Conservation (phyloP, 2,888 invertebrate genomes). For the Caenorhabditis auriculariae region DNA sequence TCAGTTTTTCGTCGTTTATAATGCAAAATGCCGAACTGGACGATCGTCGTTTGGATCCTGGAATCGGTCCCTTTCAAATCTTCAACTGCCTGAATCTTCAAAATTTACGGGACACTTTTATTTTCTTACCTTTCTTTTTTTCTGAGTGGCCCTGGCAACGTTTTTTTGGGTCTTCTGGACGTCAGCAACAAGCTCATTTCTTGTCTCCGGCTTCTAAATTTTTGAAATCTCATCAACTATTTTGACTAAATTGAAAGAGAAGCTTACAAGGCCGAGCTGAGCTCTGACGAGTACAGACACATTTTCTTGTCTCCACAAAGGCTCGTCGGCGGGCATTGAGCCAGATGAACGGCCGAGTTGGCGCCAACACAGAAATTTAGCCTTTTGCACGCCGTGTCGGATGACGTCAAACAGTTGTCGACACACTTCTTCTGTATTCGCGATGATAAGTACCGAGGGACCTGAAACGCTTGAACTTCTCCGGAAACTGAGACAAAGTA, state of each 20-base stretch:
- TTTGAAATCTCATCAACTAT: constrained; percentile 11
- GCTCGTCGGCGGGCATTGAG: constrained; percentile 21
- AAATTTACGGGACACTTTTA: no score
- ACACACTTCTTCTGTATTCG: constrained; percentile 44
- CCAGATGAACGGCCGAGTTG: constrained; percentile 15
- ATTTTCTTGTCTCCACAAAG: constrained; percentile 35
- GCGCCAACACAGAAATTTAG: constrained; percentile 34
- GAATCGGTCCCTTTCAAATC: constrained; percentile 24
- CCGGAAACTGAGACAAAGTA: no score
- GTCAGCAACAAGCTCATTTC: constrained; percentile 25
- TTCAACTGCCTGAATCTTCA: constrained; percentile 39
- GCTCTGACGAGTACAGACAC: constrained; percentile 23
- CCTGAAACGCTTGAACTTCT: no score
- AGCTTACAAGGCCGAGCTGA: neutral
- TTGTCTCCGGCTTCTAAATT: constrained; percentile 15
- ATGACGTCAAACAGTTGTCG: constrained; percentile 53
- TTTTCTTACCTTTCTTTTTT: constrained; percentile 32
- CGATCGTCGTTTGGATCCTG: constrained; percentile 50
- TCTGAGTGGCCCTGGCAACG: constrained; percentile 42
- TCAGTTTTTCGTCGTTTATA: constrained; percentile 32
- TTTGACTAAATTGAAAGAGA: neutral
- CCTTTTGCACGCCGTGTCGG: constrained; percentile 32
- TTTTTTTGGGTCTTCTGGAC: constrained; percentile 54
- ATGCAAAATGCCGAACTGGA: constrained; percentile 55
- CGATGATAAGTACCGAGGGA: constrained; percentile 49